These are phyloP conservation scores for Paratrypauchen microcephalus DNA, from an alignment of 2,797 vertebrate species.

Conservation along the genomic window DNA sequence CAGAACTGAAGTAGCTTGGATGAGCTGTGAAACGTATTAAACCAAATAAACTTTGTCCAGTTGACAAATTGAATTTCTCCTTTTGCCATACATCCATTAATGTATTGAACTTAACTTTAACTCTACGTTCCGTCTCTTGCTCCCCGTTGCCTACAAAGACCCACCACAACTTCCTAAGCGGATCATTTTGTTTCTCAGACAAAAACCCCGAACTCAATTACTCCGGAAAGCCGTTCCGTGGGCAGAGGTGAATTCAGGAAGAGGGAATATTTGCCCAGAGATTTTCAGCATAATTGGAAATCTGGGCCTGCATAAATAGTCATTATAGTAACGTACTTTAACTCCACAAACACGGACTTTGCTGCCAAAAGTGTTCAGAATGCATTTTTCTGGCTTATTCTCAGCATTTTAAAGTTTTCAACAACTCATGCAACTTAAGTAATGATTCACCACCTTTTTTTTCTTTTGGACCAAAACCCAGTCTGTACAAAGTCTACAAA, in stretches of 20 bases:
- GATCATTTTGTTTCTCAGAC: constrained; percentile 40
- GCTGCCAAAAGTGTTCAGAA: constrained; percentile 57
- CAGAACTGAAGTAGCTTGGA: no score
- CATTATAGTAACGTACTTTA: constrained; percentile 63
- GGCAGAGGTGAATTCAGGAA: constrained; percentile 67
- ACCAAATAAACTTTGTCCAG: no score
- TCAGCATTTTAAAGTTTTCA: neutral
- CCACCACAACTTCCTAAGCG: constrained; percentile 43
- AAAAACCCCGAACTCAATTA: constrained; percentile 64
- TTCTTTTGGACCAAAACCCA: neutral
- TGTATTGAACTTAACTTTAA: neutral
- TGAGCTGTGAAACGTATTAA: no score
- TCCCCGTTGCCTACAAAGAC: constrained; percentile 40
- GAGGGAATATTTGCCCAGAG: constrained; percentile 74
- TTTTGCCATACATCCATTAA: neutral
- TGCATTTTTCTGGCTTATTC: constrained; percentile 22
- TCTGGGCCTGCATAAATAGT: constrained; percentile 70
- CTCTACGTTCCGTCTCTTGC: neutral
- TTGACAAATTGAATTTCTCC: no score
- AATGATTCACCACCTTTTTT: neutral
- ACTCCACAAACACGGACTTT: constrained; percentile 58
- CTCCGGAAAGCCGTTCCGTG: constrained; percentile 52
- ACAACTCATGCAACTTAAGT: neutral
- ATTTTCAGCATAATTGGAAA: constrained; percentile 75
- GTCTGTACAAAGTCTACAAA: no score